Base-by-base conservation (phyloP, 2,888 invertebrate species). In the Monochamus alternatus region DNA sequence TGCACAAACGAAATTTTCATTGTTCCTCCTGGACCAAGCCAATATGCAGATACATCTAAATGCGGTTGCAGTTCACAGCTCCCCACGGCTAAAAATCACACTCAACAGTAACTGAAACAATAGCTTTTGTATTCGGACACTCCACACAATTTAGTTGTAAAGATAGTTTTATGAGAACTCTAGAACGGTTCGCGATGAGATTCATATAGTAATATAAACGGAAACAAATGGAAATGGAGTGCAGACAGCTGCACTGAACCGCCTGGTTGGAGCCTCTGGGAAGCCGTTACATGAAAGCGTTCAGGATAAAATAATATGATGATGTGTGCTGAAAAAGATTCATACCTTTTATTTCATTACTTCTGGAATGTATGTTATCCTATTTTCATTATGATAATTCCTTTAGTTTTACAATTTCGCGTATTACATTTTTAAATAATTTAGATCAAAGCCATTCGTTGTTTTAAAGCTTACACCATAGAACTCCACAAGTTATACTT, bases 341-440 rank as follows among this genome's bases (percentile, higher is more conserved):
- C 38, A n/a, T 52, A 32, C 5, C n/a, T n/a, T 52, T 30, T 52
- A 67, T 52, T n/a, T n/a, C n/a, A 32, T 67, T 32, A 67, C 55
- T 32, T 47, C 12, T 38, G 38, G 7, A 38, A 38, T 38, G 38
- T 38, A 38, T 38, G 38, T 38, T 38, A 4, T 38, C 7, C 7
- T 38, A 38, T 38, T 38, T 38, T 38, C 38, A 2, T 38, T 38
- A 5, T 38, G 38, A 38, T 7, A 38, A 38, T 22, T 22, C 22
- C 38, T 38, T 38, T 38, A 38, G 5, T 2, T 38, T 7, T 38
- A 38, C 4, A 38, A 38, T 38, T 5, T 7, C 7, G 38, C 5
- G 4, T 38, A 38, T 38, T 38, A 38, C 38, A 38, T 38, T 4
- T 22, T 22, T 22, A 22, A 22, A 22, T 22, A 22, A 22, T 22